phyloP scores from a whole-genome alignment of 2,113 vertebrate species.

The Halichoerus grypus region DNA sequence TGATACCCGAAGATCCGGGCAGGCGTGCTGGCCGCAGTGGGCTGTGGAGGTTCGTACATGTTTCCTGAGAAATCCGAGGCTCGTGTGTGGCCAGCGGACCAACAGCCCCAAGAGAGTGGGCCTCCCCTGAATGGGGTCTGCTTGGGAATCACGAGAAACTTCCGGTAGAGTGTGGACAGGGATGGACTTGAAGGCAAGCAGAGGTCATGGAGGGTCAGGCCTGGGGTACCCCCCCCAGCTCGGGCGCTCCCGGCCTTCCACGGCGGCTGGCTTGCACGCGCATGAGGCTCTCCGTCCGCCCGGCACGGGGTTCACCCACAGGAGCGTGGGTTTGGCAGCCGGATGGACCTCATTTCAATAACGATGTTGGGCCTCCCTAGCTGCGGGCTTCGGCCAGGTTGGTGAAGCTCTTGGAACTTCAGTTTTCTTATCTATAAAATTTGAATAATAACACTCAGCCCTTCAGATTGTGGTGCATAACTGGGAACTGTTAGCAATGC shows the following conservation, averaged over 20 bases:
- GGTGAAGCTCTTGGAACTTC: neutral
- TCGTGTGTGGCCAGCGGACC: neutral
- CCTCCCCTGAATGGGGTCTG: neutral
- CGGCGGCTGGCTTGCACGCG: rapidly evolving
- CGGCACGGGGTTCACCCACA: rapidly evolving
- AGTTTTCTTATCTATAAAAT: neutral
- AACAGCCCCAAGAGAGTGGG: neutral
- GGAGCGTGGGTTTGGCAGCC: neutral
- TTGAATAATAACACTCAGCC: neutral
- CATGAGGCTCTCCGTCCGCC: neutral
- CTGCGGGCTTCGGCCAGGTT: neutral
- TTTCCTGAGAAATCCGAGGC: neutral
- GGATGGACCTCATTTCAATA: rapidly evolving
- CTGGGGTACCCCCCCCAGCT: neutral
- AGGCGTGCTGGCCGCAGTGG: rapidly evolving
- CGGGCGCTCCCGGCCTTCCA: neutral
- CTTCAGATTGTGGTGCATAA: neutral
- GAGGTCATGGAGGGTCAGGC: neutral
- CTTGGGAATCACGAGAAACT: neutral
- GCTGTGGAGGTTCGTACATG: neutral
- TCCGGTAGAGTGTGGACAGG: neutral
- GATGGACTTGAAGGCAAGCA: rapidly evolving
- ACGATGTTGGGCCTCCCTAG: rapidly evolving
- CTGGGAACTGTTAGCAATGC: too few relatives aligned
- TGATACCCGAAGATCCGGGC: rapidly evolving